These are phyloP conservation scores for Cataglyphis livida DNA, from an alignment of 2,888 invertebrate genomes.

Conservation along the genomic window DNA sequence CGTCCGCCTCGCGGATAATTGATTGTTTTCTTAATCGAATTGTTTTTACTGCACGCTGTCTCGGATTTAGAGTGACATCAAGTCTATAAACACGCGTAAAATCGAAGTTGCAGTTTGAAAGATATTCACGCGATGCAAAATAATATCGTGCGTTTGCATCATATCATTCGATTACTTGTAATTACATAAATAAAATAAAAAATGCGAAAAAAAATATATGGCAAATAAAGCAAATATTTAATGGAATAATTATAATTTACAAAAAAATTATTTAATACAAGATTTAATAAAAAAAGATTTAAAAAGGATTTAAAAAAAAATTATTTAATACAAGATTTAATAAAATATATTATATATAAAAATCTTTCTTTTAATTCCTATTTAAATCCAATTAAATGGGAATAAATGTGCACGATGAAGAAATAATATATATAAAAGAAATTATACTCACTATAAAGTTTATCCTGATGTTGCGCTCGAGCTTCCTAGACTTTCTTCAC, in stretches of 20 bases:
- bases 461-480: not conserved
- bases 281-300: not conserved
- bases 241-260: not conserved
- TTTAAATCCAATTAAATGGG: not conserved
- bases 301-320: too few relatives aligned
- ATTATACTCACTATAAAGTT: not conserved
- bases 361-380: not conserved
- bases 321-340: not conserved
- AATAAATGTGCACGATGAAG: not conserved
- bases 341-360: not conserved
- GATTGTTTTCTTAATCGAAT: conserved; percentile 46
- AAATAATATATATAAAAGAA: not conserved
- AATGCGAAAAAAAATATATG: not conserved
- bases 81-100: not conserved
- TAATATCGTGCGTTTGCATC: not conserved
- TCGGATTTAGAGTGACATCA: conserved; percentile 1
- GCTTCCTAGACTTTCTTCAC: not conserved
- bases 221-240: not conserved
- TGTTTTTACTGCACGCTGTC: conserved; percentile 18
- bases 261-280: not conserved
- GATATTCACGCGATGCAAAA: not conserved
- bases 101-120: not conserved
- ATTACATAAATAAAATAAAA: not conserved
- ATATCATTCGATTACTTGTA: not conserved
- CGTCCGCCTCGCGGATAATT: not conserved